These are phyloP conservation scores for Drosophila navojoa DNA, from an alignment of 1,140 invertebrate genomes.

Conservation along the genomic window DNA sequence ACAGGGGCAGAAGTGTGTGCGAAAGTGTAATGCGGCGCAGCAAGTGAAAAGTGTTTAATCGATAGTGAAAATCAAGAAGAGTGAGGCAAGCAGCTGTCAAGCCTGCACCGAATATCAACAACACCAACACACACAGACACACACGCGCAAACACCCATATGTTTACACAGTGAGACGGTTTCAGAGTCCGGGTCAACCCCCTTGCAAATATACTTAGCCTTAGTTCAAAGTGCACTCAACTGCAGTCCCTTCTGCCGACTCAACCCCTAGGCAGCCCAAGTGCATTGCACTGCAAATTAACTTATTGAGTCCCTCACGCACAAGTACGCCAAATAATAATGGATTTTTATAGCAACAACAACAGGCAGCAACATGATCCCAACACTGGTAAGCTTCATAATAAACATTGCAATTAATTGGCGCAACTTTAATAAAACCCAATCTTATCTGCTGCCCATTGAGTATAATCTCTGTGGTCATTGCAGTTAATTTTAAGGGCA, in stretches of 20 bases:
- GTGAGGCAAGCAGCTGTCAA: slow-evolving; percentile 34
- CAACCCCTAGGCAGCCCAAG: slow-evolving; percentile 31
- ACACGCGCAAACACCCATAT: slow-evolving; percentile 9
- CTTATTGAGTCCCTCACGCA: slow-evolving; percentile 35
- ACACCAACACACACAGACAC: slow-evolving; percentile 19
- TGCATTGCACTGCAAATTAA: slow-evolving; percentile 71
- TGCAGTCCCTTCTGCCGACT: slow-evolving; percentile 29
- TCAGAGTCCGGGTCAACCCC: slow-evolving; percentile 43
- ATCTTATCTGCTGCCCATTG: slow-evolving; percentile 58
- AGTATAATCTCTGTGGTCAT: slow-evolving; percentile 22
- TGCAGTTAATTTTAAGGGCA: not conserved
- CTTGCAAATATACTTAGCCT: slow-evolving; percentile 18
- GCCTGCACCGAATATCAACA: slow-evolving; percentile 35
- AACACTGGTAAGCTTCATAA: slow-evolving; percentile 59
- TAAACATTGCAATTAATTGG: slow-evolving; percentile 46
- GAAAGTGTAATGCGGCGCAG: slow-evolving; percentile 43
- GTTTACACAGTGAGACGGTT: slow-evolving; percentile 39
- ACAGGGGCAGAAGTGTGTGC: slow-evolving; percentile 18
- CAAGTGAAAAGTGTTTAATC: slow-evolving; percentile 68
- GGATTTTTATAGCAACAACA: slow-evolving; percentile 75
- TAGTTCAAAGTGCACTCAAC: slow-evolving; percentile 47
- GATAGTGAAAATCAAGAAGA: slow-evolving; percentile 65
- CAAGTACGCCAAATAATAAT: slow-evolving; percentile 41
- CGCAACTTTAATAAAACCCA: slow-evolving; percentile 15
- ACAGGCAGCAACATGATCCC: slow-evolving; percentile 51